Evolutionary conservation across 2,888 invertebrate species (phyloP), one percentile per base, ranked within the genome.

Genomic region (Coecobrya sp.): DNA sequence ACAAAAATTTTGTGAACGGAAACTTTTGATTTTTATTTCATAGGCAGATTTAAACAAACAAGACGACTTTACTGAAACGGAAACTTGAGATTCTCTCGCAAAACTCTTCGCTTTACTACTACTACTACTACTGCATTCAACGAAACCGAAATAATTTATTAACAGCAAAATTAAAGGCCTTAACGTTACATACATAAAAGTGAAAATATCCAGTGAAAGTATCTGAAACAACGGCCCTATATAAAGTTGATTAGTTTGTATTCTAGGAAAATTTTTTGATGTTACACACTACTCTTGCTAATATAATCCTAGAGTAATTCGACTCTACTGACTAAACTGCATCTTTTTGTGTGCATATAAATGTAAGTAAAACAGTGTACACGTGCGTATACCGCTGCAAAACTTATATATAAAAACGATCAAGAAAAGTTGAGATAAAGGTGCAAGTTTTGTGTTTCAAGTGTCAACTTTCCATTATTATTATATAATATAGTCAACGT

Each of bases 191-290:
- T 10, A 52, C 52, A 52, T n/a, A 55, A 11, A 11, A 55, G 55
- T 55, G 49, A 55, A 55, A 25, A 76, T 76, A 76, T 76, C 76
- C 49, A 76, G 25, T 45, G 8, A 49, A 76, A 45, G 76, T 76
- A 45, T 45, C 25, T 49, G 76, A 76, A 76, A 76, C 49, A 76
- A 49, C 76, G 49, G 76, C 49, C 45, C 76, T 76, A n/a, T n/a
- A n/a, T n/a, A 49, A 13, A 76, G 3, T 11, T 68, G 25, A 68
- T 68, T 68, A 68, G 30, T 36, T 36, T 70, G 10, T 65, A 65
- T 13, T 27, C 27, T 19, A 42, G 25, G 45, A 45, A 42, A 70
- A 70, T 16, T 42, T 42, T 70, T 16, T 68, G 27, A 11, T 65
- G 10, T 65, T 73, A 5, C 25, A 68, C 30, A 0, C 30, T 27